phyloP scores from a whole-genome alignment of 2,797 vertebrate genomes.

The Neosilurus hyrtlii region DNA sequence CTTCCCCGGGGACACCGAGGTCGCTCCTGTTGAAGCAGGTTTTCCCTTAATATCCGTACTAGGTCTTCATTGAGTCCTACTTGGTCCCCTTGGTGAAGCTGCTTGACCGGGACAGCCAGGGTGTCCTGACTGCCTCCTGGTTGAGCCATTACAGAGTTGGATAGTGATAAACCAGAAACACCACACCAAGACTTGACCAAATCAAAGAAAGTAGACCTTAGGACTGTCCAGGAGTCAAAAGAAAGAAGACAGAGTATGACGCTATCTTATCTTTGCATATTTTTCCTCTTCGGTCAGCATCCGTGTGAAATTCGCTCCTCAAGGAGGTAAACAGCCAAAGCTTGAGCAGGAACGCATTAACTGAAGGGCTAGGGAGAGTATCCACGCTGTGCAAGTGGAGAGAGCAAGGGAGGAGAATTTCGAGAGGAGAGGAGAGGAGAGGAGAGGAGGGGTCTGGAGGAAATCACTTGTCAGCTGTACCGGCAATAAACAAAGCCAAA shows the following conservation, averaged over 20 bases:
- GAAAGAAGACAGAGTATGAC: not conserved
- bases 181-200: not conserved
- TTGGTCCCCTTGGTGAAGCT: constrained; percentile 64
- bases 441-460: constrained; percentile 35
- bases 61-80: constrained; percentile 91
- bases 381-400: constrained; percentile 9
- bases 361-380: constrained; percentile 25
- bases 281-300: constrained; percentile 23
- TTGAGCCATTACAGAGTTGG: constrained; percentile 80
- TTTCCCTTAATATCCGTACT: constrained; percentile 91
- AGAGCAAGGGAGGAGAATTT: constrained; percentile 49
- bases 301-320: not conserved
- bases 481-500: constrained; percentile 41
- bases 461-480: constrained; percentile 65
- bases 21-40: constrained; percentile 92
- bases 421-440: constrained; percentile 37
- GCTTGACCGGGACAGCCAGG: constrained; percentile 82
- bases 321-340: not conserved
- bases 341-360: constrained; percentile 3
- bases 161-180: not conserved
- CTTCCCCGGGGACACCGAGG: constrained; percentile 72
- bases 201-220: not conserved
- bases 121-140: constrained; percentile 82
- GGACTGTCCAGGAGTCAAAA: not conserved
- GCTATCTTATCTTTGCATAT: not conserved